Base-by-base conservation (phyloP, 2,888 invertebrate species). In the Nasonia oneida region DNA sequence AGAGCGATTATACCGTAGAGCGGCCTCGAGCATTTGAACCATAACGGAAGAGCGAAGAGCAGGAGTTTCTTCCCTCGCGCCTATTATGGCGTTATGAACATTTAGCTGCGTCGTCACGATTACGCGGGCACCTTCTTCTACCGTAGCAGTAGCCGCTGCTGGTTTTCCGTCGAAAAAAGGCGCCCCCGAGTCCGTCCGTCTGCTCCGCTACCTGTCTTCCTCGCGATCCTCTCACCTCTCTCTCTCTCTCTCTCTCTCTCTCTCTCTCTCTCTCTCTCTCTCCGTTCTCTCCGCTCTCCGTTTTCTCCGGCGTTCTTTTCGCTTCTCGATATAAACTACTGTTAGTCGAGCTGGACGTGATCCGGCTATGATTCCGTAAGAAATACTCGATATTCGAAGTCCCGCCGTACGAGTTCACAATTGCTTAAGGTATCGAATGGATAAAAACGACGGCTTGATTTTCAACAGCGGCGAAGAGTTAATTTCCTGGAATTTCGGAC, bases 71-170 rank as follows among this genome's bases (percentile, higher is more conserved):
- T 78, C 78, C 42, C 76, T 73, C 81, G 71, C 88, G 89, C 92
- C 91, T 88, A 90, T 91, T 92, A 92, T 91, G 92, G 92, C 90
- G 90, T 92, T 92, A 92, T 91, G 92, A 93, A 91, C 92, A 91
- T 92, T 91, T 90, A 91, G 90, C 91, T 91, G 92, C 92, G 90
- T 90, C 90, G 93, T 92, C 92, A 92, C 91, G 92, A 92, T 93
- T 92, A 90, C 90, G 89, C 88, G 88, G 80, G 84, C 39, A 77
- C 39, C 80, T 73, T 82, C 81, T 85, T 85, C 64, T 71, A 4
- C 67, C 37, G 39, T 29, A 23, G 67, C 67, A 23, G 67, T 15
- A 5, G 57, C 57, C 4, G 23, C 29, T 33, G 67, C 67, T 64
- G 64, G 64, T 89, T 88, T 89, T 90, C 89, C 88, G 88, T 88